A percentile compares a stretch with the other conserved stretches of the same genome.
Evolutionary conservation across 2,113 vertebrate species (phyloP).

Genomic region (Podarcis muralis): DNA sequence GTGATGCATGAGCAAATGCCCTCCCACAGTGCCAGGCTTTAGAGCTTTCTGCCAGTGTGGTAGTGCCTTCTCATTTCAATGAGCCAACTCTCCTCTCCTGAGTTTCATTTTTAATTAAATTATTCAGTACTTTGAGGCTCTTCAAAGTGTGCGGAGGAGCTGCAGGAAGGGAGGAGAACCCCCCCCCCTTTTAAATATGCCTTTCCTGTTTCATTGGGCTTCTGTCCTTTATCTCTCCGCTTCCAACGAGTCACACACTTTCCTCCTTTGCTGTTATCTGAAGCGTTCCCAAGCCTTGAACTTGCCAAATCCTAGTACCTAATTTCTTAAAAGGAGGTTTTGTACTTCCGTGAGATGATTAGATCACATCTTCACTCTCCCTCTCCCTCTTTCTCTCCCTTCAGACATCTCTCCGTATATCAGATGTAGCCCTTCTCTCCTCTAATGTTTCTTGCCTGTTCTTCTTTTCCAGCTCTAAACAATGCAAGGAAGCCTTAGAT

Average conservation of each 20-base stretch:
- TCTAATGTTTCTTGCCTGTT: no score
- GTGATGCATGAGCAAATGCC: no score
- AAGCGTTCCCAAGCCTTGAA: not conserved
- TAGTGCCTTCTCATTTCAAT: not conserved
- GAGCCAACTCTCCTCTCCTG: not conserved
- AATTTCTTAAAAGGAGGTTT: not conserved
- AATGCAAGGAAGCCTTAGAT: no score
- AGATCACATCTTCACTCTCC: not conserved
- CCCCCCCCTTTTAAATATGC: not conserved
- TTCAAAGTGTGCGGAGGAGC: rapidly evolving
- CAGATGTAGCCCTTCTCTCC: no score
- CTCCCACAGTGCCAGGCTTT: not conserved
- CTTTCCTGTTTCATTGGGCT: rapidly evolving
- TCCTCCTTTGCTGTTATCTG: not conserved
- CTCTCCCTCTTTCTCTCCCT: not conserved
- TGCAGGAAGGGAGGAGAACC: not conserved
- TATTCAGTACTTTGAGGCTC: not conserved
- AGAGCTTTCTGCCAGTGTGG: not conserved
- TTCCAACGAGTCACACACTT: not conserved
- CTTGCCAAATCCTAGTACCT: not conserved
- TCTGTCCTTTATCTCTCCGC: not conserved
- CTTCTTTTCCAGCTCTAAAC: no score
- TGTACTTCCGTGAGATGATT: not conserved
- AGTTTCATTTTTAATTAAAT: slow-evolving; percentile 33
- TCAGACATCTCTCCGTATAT: not conserved